Evolutionary conservation across 1,140 invertebrate genomes (phyloP).

Genomic region (Ericerus pela): DNA sequence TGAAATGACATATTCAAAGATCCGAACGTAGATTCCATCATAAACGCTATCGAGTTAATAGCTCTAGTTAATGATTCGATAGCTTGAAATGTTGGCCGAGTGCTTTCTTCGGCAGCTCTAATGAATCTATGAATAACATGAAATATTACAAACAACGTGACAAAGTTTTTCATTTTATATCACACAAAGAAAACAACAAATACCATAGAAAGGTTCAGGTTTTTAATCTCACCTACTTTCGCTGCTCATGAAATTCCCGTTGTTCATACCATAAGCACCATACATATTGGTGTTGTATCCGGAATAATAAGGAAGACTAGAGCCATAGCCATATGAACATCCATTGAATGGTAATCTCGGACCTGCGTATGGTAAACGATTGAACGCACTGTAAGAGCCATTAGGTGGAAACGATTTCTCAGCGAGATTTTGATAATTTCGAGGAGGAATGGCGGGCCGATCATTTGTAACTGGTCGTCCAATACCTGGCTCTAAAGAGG

Average conservation of each 20-base stretch:
- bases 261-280: background rate
- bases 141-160: background rate
- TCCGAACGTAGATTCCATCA: conserved; percentile 1
- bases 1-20: conserved; percentile 5
- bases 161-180: background rate
- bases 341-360: background rate
- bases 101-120: background rate
- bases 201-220: background rate
- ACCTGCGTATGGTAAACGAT: background rate
- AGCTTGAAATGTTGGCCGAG: background rate
- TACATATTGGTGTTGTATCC: background rate
- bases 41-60: conserved; percentile 1
- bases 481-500: background rate
- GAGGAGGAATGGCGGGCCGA: background rate
- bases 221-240: conserved; percentile 3
- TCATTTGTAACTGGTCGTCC: background rate
- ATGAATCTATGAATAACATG: background rate
- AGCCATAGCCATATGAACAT: background rate
- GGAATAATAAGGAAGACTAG: background rate
- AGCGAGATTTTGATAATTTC: background rate
- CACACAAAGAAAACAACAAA: background rate
- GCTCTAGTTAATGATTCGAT: background rate
- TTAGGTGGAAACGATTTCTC: background rate
- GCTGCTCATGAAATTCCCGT: background rate
- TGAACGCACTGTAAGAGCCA: background rate